Conservation (phyloP, 2,797 vertebrate genomes). For the Psittacula echo region DNA sequence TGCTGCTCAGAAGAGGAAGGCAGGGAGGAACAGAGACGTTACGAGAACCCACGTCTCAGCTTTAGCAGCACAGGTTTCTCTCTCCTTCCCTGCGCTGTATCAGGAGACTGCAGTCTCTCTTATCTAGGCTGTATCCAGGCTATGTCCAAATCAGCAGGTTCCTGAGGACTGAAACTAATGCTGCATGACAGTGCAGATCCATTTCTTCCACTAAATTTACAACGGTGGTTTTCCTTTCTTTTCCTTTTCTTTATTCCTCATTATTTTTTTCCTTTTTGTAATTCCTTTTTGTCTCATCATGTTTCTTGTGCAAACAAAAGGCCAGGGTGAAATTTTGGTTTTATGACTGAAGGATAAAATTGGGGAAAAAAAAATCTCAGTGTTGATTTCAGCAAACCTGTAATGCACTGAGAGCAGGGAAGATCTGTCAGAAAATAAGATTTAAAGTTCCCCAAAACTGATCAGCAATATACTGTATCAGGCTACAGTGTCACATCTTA, state of each 20-base stretch:
- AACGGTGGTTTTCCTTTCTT: background rate
- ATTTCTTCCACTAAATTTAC: slow-evolving; percentile 4
- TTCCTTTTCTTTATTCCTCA: background rate
- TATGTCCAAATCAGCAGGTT: background rate
- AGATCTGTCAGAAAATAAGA: background rate
- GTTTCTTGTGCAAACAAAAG: background rate
- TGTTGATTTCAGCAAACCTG: background rate
- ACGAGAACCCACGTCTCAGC: background rate
- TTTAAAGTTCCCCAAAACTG: background rate
- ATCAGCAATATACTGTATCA: background rate
- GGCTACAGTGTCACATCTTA: background rate
- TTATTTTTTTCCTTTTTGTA: background rate
- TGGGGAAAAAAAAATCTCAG: background rate
- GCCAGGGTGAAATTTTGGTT: background rate
- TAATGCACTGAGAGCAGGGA: background rate
- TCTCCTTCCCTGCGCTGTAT: background rate
- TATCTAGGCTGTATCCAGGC: background rate
- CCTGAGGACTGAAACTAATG: slow-evolving; percentile 5
- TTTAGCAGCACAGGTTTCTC: background rate
- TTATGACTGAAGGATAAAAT: background rate
- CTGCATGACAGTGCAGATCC: background rate
- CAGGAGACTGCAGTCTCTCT: background rate
- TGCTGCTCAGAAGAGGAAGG: background rate
- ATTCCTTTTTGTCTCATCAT: slow-evolving; percentile 9
- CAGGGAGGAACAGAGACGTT: background rate